Conservation (phyloP, 2,113 vertebrate species). For the Chaetura pelagica region DNA sequence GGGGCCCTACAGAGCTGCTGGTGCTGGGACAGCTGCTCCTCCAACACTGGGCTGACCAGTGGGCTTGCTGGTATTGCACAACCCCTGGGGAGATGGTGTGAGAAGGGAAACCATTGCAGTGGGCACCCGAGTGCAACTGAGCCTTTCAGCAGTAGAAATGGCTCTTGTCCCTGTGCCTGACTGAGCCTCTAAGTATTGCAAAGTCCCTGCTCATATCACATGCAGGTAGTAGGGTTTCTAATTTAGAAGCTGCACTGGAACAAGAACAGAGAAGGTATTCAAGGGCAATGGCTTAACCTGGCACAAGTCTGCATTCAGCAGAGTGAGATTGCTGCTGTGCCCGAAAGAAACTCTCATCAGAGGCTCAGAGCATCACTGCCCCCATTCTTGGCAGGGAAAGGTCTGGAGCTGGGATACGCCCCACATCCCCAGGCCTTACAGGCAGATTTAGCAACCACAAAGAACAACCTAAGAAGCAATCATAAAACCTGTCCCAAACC, state of each 20-base stretch:
- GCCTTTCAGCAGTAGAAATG: not conserved
- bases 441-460: not conserved
- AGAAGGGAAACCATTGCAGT: not conserved
- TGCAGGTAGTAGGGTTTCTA: not conserved
- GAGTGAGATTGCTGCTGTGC: not conserved
- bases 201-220: not conserved
- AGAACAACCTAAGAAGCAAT: not conserved
- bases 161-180: not conserved
- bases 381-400: not conserved
- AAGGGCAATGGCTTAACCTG: not conserved
- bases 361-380: not conserved
- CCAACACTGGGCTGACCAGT: not conserved
- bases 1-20: not conserved
- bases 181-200: conserved; percentile 40
- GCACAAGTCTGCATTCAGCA: not conserved
- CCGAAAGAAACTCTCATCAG: not conserved
- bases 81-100: not conserved
- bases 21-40: not conserved
- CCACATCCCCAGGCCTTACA: not conserved
- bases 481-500: not conserved
- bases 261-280: conserved; percentile 20
- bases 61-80: conserved; percentile 1
- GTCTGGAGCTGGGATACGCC: not conserved
- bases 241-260: not conserved
- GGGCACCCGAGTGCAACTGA: not conserved